Base-by-base conservation (phyloP, 2,113 vertebrate species). In the Pseudonaja textilis region DNA sequence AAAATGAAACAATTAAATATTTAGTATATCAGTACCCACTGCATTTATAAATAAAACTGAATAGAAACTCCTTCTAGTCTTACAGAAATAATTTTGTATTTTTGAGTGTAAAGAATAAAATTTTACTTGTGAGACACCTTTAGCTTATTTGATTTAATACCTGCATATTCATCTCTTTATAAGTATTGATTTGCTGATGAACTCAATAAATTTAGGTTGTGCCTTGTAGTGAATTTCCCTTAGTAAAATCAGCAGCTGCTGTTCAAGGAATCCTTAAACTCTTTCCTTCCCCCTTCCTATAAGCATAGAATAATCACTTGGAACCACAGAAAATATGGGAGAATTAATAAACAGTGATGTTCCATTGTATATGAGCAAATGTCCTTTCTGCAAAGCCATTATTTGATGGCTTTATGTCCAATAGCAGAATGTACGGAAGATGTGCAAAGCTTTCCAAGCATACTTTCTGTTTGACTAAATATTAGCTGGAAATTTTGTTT, bases 1-100 rank as follows among this genome's bases (percentile, higher is more conserved):
- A 85, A 74, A 90, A 47, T 89, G 18, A 50, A 94, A 69, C 91
- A 34, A 55, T 91, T 55, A n/a, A 20, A 93, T 81, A 87, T 23
- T 89, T 25, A 85, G 18, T 57, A 86, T 39, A 85, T 90, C 16
- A 89, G 74, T 85, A 1, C 69, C 64, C 86, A 69, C 20, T 55
- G 34, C 23, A 54, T 92, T 74, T 25, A 50, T 22, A 42, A 64
- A 42, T 0, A 0, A 3, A 22, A 87, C 18, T 92, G 88, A 45
- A 93, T 34, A 39, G n/a, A 92, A 93, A 92, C 56, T 2, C 57
- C 86, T 87, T 90, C 14, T 14, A 45, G 89, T 54, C 89, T 85
- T 91, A 1, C 14, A 23, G 26, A 18, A 54, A 92, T 96, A 57
- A 91, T 86, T 34, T 90, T 91, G 57, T 45, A 88, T 5, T 90